These are phyloP conservation scores for Aphelinus certus DNA, from an alignment of 1,140 invertebrate genomes.

Conservation along the genomic window DNA sequence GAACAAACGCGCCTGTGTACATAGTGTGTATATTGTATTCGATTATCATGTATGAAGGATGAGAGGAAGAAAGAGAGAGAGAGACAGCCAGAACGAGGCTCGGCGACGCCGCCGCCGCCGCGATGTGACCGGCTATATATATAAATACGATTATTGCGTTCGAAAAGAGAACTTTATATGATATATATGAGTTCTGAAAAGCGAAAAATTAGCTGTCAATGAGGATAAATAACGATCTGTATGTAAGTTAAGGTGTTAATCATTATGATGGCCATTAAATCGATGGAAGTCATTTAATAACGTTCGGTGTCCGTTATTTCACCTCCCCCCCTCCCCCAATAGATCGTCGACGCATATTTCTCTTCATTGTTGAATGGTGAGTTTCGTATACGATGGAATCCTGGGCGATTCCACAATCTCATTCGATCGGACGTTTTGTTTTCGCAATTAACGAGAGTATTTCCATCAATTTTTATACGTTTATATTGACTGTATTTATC, in stretches of 20 bases:
- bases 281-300: conserved; percentile 19
- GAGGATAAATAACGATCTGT: conserved; percentile 28
- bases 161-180: conserved; percentile 3
- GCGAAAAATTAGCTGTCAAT: conserved; percentile 23
- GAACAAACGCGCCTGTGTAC: conserved; percentile 5
- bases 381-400: too few species aligned
- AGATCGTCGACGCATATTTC: too few species aligned
- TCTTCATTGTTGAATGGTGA: too few species aligned
- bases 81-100: not conserved
- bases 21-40: conserved; percentile 39
- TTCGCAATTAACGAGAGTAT: too few species aligned
- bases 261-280: conserved; percentile 31
- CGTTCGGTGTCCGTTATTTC: conserved; percentile 7
- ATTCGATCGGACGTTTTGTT: too few species aligned
- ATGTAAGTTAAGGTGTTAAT: conserved; percentile 29
- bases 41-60: not conserved
- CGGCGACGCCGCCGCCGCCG: too few species aligned
- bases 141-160: not conserved
- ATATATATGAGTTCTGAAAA: not conserved
- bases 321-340: not conserved
- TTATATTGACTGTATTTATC: too few species aligned
- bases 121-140: not conserved
- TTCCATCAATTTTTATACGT: too few species aligned
- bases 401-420: too few species aligned
- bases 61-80: not conserved